Percentiles rank a stretch among this genome's conserved stretches.
These are phyloP conservation scores for Triplophysa yarkandensis DNA, from an alignment of 2,797 vertebrate genomes.

Conservation along the genomic window DNA sequence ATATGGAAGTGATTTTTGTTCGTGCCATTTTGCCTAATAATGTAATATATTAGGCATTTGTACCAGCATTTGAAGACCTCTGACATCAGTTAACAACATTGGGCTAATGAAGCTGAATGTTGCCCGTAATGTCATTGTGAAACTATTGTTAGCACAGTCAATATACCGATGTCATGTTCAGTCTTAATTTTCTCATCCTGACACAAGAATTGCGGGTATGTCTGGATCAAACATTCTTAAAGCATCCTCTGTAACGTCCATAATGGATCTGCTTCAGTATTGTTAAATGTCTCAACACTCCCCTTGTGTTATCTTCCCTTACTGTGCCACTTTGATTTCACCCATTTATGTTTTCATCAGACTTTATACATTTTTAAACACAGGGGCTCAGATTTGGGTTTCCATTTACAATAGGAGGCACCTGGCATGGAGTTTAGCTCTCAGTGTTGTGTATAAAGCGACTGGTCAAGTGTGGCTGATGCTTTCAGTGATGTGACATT, in stretches of 20 bases:
- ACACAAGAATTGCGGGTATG: not conserved
- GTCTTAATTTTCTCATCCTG: conserved; percentile 26
- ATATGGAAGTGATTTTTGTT: not conserved
- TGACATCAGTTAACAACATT: conserved; percentile 7
- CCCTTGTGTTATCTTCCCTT: not conserved
- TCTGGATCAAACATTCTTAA: conserved; percentile 26
- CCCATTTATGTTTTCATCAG: conserved; percentile 38
- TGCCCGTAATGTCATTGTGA: conserved; percentile 6
- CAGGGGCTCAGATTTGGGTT: conserved; percentile 36
- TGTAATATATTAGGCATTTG: conserved; percentile 27
- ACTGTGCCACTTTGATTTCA: conserved; percentile 36
- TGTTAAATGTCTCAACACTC: conserved; percentile 6
- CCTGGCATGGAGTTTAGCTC: conserved; percentile 26
- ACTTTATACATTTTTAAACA: conserved; percentile 40
- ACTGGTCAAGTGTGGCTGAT: conserved; percentile 43
- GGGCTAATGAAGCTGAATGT: conserved; percentile 17
- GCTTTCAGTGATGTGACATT: conserved; percentile 39
- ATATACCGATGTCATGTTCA: conserved; percentile 20
- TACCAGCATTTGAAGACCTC: conserved; percentile 37
- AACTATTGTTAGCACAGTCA: conserved; percentile 41
- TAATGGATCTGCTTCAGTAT: conserved; percentile 4
- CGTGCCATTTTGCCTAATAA: conserved; percentile 11
- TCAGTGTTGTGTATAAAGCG: conserved; percentile 27
- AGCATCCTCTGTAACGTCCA: not conserved
- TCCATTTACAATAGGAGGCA: conserved; percentile 37